A percentile compares a stretch with the other conserved stretches of the same genome.
Conservation (phyloP, 2,797 vertebrate genomes). For the Channa striata region DNA sequence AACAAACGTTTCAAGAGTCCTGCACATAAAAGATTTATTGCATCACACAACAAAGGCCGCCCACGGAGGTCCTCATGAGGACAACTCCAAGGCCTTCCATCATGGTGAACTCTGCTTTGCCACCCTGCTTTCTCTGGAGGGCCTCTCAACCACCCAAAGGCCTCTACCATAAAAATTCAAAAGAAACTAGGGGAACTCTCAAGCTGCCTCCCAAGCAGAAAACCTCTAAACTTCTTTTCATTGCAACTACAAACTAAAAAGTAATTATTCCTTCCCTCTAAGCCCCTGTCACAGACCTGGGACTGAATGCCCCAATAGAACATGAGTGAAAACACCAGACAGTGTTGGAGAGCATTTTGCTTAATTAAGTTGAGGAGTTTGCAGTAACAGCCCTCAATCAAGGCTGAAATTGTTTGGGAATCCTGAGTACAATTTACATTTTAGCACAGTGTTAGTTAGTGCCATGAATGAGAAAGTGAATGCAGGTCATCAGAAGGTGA, state of each 20-base stretch:
- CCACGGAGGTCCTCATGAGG: slow-evolving; percentile 67
- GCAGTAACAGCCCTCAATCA: slow-evolving; percentile 63
- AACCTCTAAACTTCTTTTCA: slow-evolving; percentile 55
- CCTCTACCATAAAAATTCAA: slow-evolving; percentile 78
- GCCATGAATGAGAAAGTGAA: slow-evolving; percentile 49
- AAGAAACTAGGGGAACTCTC: slow-evolving; percentile 66
- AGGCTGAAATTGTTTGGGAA: slow-evolving; percentile 60
- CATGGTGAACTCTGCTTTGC: slow-evolving; percentile 68
- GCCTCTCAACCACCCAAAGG: slow-evolving; percentile 70
- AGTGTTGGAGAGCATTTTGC: slow-evolving; percentile 52
- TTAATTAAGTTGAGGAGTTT: slow-evolving; percentile 69
- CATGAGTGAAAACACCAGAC: slow-evolving; percentile 46
- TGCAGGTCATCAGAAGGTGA: slow-evolving; percentile 58
- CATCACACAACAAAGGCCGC: slow-evolving; percentile 75
- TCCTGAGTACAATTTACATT: slow-evolving; percentile 60
- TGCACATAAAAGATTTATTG: slow-evolving; percentile 83
- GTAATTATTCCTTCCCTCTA: slow-evolving; percentile 61
- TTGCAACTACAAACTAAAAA: slow-evolving; percentile 55
- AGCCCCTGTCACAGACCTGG: slow-evolving; percentile 37
- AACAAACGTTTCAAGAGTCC: slow-evolving; percentile 81
- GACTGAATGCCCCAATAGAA: slow-evolving; percentile 47
- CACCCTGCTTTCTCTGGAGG: slow-evolving; percentile 70
- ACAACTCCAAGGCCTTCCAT: slow-evolving; percentile 61
- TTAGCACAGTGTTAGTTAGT: slow-evolving; percentile 46
- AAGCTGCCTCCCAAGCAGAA: slow-evolving; percentile 67